Evolutionary conservation across 1,140 invertebrate genomes (phyloP).

Genomic region (Sinonovacula constricta): DNA sequence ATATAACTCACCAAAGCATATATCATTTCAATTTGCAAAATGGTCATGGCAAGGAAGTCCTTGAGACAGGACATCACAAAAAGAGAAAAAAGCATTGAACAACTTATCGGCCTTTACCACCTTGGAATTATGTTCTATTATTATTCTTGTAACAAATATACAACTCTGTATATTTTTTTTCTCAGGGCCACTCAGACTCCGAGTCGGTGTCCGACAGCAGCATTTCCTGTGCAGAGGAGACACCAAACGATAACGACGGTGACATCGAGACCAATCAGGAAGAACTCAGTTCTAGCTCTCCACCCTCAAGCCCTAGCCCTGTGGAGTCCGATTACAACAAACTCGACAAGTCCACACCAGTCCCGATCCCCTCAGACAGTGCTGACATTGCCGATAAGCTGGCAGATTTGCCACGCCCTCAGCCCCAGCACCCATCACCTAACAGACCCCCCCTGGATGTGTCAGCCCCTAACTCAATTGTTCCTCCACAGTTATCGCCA

Average conservation of each 20-base stretch:
- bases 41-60: no score
- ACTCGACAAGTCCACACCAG: conserved; percentile 30
- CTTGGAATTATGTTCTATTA: no score
- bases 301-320: conserved; percentile 71
- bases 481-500: conserved; percentile 20
- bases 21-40: no score
- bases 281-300: conserved; percentile 70
- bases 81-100: no score
- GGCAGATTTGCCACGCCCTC: conserved; percentile 71
- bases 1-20: no score
- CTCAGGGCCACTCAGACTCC: conserved; percentile 69
- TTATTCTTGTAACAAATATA: no score
- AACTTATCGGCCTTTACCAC: no score
- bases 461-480: no score
- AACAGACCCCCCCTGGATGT: conserved; percentile 45
- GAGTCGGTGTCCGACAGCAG: conserved; percentile 77
- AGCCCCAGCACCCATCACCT: conserved; percentile 64
- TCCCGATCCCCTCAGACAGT: conserved; percentile 19
- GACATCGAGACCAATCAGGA: conserved; percentile 74
- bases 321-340: conserved; percentile 63
- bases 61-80: no score
- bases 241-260: conserved; percentile 73
- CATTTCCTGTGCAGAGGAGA: conserved; percentile 75
- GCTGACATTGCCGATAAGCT: conserved; percentile 53
- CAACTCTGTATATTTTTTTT: no score